Evolutionary conservation across 2,888 invertebrate species (phyloP).

Genomic region (Sicus ferrugineus): DNA sequence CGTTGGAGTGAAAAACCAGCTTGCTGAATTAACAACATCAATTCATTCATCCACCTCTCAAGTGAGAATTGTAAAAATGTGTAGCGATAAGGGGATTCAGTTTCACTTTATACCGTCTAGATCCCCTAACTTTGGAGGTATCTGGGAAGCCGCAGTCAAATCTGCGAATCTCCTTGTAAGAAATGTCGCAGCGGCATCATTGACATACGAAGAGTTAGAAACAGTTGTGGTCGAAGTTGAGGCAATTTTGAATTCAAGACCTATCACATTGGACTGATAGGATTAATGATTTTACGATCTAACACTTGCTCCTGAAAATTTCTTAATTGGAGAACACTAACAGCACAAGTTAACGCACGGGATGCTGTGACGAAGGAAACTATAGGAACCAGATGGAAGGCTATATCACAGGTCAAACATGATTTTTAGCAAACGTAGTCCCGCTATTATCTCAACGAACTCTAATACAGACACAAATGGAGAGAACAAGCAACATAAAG

Average conservation of each 20-base stretch:
- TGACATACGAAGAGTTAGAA: too few relatives aligned
- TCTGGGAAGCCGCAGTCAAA: slow-evolving; percentile 3
- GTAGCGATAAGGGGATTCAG: too few relatives aligned
- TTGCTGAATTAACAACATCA: too few relatives aligned
- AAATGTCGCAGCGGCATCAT: slow-evolving; percentile 9
- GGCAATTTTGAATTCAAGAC: slow-evolving; percentile 10
- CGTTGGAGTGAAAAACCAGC: too few relatives aligned
- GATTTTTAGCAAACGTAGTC: neutral
- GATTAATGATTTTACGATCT: slow-evolving; percentile 7
- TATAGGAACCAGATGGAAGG: neutral
- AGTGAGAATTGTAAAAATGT: too few relatives aligned
- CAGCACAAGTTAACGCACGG: neutral
- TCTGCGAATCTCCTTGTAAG: neutral
- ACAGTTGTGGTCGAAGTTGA: slow-evolving; percentile 12
- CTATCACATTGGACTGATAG: slow-evolving; percentile 12
- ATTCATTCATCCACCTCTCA: too few relatives aligned
- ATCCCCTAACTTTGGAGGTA: neutral
- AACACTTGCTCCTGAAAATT: slow-evolving; percentile 20
- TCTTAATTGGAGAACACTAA: slow-evolving; percentile 17
- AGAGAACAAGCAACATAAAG: too few relatives aligned
- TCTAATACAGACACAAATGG: too few relatives aligned
- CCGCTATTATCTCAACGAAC: too few relatives aligned
- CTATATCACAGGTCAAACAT: neutral
- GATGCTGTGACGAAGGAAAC: neutral
- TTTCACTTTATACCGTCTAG: too few relatives aligned